Conservation (phyloP, 2,888 invertebrate species). For the Crematogaster levior region DNA sequence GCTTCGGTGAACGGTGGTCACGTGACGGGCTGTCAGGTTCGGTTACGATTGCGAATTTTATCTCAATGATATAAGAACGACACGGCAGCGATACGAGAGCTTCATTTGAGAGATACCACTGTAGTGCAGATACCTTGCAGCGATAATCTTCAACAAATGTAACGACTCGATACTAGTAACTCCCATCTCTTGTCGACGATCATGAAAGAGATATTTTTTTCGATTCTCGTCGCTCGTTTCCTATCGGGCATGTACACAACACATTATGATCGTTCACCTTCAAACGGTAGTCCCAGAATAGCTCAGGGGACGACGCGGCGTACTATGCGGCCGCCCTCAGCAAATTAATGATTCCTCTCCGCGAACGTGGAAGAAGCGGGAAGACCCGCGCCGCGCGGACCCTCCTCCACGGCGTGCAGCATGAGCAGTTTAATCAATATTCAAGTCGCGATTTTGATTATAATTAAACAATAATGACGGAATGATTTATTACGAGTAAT, state of each 20-base stretch:
- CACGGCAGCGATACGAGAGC: background rate
- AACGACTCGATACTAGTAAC: slow-evolving; percentile 11
- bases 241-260: background rate
- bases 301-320: slow-evolving; percentile 54
- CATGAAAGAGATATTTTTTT: background rate
- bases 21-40: background rate
- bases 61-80: background rate
- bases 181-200: slow-evolving; percentile 32
- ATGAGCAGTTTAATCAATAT: slow-evolving; percentile 79
- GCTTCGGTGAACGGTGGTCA: slow-evolving; percentile 21
- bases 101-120: no score
- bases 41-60: slow-evolving; percentile 12
- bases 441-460: slow-evolving; percentile 82
- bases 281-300: slow-evolving; percentile 60
- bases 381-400: slow-evolving; percentile 23
- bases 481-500: slow-evolving; percentile 83
- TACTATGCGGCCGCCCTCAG: slow-evolving; percentile 53
- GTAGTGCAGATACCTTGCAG: background rate
- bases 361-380: slow-evolving; percentile 47
- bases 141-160: background rate
- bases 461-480: slow-evolving; percentile 83
- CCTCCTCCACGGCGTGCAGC: slow-evolving; percentile 59
- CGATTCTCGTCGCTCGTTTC: background rate
- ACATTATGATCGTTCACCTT: slow-evolving; percentile 45
- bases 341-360: slow-evolving; percentile 71